Evolutionary conservation across 1,140 invertebrate species (phyloP).

Genomic region (Phymastichus coffea): DNA sequence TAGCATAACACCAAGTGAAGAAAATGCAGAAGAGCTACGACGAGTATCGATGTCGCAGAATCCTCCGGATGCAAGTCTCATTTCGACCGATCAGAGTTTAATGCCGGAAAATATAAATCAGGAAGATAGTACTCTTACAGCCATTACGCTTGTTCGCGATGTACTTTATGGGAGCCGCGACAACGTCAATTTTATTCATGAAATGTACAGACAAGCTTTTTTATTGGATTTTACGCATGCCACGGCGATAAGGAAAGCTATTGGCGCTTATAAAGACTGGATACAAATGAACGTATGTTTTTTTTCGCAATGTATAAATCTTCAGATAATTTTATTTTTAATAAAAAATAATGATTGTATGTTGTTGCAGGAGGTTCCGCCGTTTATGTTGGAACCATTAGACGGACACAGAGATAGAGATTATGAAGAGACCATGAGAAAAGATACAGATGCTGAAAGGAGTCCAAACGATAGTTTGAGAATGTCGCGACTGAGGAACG

Average conservation of each 20-base stretch:
- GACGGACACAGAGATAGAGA: slow-evolving; percentile 58
- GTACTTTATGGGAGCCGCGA: slow-evolving; percentile 86
- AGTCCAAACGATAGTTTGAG: slow-evolving; percentile 56
- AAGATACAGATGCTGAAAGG: slow-evolving; percentile 45
- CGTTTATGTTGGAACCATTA: slow-evolving; percentile 82
- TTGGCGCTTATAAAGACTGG: slow-evolving; percentile 95
- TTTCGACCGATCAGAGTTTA: slow-evolving; percentile 46
- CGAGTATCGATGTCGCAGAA: slow-evolving; percentile 50
- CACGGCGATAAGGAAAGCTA: slow-evolving; percentile 83
- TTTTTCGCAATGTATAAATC: slow-evolving; percentile 1
- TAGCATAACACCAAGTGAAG: slow-evolving; percentile 47
- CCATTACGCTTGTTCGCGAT: slow-evolving; percentile 71
- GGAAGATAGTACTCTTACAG: slow-evolving; percentile 46
- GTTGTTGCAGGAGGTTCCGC: slow-evolving; percentile 67
- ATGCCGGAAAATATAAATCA: slow-evolving; percentile 43
- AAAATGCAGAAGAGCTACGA: slow-evolving; percentile 44
- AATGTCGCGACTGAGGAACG: slow-evolving; percentile 70
- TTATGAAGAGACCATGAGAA: slow-evolving; percentile 40
- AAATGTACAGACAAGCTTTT: slow-evolving; percentile 91
- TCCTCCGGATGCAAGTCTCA: slow-evolving; percentile 41
- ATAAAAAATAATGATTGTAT: slow-evolving; percentile 9
- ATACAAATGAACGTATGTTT: slow-evolving; percentile 81
- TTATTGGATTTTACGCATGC: slow-evolving; percentile 86
- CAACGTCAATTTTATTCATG: slow-evolving; percentile 94
- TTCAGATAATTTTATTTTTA: slow-evolving; percentile 6